Conservation (phyloP, 1,140 invertebrate genomes). For the Ips typographus region DNA sequence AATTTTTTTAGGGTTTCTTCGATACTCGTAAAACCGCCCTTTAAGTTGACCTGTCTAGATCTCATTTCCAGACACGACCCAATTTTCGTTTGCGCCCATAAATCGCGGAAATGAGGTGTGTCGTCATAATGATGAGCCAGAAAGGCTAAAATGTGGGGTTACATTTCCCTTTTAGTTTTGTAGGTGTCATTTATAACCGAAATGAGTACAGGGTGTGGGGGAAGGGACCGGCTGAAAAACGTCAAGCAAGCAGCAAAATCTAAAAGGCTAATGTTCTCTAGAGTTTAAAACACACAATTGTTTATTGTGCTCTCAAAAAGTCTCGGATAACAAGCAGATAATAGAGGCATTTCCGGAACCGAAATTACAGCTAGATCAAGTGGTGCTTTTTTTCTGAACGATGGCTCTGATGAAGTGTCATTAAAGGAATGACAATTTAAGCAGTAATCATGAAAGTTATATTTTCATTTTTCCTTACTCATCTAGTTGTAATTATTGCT, state of each 20-base stretch:
- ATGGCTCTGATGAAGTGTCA: too few relatives aligned
- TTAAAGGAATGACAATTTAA: too few relatives aligned
- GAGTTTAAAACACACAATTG: too few relatives aligned
- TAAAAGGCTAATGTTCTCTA: not conserved
- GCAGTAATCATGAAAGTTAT: too few relatives aligned
- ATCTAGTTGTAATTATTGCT: too few relatives aligned
- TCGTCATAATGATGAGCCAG: constrained; percentile 16
- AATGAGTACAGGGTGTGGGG: not conserved
- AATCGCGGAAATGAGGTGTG: constrained; percentile 23
- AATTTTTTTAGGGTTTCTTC: not conserved
- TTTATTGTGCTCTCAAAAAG: too few relatives aligned
- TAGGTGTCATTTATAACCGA: constrained; percentile 7
- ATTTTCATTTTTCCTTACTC: too few relatives aligned
- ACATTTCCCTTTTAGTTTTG: constrained; percentile 8
- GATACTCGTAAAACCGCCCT: not conserved
- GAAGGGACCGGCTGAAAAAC: not conserved
- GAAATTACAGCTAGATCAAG: too few relatives aligned
- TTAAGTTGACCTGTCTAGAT: not conserved
- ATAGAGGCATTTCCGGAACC: too few relatives aligned
- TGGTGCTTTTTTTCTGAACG: too few relatives aligned
- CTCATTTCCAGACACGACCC: constrained; percentile 1
- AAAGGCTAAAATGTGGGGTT: constrained; percentile 11
- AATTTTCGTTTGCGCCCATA: constrained; percentile 14
- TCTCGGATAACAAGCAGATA: too few relatives aligned
- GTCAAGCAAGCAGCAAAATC: not conserved